phyloP scores from a whole-genome alignment of 2,113 vertebrate genomes.

The Lycaon pictus region DNA sequence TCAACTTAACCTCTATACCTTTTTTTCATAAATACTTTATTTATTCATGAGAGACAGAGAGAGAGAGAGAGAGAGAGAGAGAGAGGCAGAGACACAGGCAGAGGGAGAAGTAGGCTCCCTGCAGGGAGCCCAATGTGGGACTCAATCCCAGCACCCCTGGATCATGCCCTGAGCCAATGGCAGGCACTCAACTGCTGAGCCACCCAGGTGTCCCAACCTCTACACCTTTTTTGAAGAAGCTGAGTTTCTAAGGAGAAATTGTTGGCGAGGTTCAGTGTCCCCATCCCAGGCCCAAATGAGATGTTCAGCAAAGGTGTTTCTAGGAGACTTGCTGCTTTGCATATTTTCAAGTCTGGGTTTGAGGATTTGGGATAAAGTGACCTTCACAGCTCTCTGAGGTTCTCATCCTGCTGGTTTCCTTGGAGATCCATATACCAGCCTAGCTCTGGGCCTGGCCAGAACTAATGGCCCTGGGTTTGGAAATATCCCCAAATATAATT shows the following conservation, averaged over 20 bases:
- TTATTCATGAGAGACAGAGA: too few relatives aligned
- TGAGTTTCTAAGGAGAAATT: slow-evolving; percentile 41
- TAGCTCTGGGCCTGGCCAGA: not conserved
- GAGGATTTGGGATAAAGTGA: not conserved
- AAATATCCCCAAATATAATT: slow-evolving; percentile 53
- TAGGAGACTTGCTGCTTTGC: not conserved
- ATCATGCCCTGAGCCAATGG: too few relatives aligned
- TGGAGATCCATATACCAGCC: slow-evolving; percentile 42
- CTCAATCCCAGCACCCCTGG: too few relatives aligned
- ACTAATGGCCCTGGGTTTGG: slow-evolving; percentile 52
- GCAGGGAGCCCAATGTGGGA: too few relatives aligned
- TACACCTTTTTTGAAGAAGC: not conserved
- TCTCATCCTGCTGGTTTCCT: slow-evolving; percentile 16
- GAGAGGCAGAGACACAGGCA: too few relatives aligned
- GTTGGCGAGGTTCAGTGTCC: not conserved
- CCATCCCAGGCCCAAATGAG: not conserved
- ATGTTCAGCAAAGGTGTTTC: slow-evolving; percentile 51
- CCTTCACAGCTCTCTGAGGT: not conserved
- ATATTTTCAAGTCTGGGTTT: not conserved
- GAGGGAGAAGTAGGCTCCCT: too few relatives aligned
- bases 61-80: too few relatives aligned
- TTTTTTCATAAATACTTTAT: not conserved
- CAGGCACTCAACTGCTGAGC: too few relatives aligned
- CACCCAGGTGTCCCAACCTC: not conserved
- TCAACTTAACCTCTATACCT: not conserved